These are phyloP conservation scores for Pangasius larnaudii DNA, from an alignment of 2,797 vertebrate genomes.

Conservation along the genomic window DNA sequence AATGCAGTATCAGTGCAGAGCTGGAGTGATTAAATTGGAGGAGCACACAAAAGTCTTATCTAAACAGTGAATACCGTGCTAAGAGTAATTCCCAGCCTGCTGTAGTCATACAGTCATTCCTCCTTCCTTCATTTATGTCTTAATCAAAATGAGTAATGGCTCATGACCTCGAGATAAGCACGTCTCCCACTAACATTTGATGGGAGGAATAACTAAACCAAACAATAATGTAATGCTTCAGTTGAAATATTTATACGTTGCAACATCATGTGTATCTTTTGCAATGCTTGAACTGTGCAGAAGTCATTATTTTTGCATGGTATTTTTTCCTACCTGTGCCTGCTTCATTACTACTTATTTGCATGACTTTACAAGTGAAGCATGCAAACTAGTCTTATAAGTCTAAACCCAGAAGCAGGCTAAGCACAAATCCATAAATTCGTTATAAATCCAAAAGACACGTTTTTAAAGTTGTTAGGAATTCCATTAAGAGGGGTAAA, in stretches of 20 bases:
- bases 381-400: neutral
- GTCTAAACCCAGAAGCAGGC: neutral
- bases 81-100: neutral
- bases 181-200: neutral
- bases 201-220: neutral
- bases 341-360: neutral
- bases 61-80: neutral
- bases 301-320: neutral
- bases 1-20: neutral
- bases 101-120: neutral
- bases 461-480: neutral
- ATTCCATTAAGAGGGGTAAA: neutral
- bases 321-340: neutral
- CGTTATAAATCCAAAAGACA: neutral
- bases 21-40: neutral
- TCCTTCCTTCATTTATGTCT: neutral
- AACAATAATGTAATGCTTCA: neutral
- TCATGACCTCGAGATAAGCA: neutral
- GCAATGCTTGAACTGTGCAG: neutral
- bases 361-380: neutral
- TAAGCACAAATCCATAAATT: neutral
- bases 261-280: neutral
- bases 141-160: conserved; percentile 17
- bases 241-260: neutral
- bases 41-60: neutral